Conservation (phyloP, 2,797 vertebrate genomes). For the Kryptopterus vitreolus region DNA sequence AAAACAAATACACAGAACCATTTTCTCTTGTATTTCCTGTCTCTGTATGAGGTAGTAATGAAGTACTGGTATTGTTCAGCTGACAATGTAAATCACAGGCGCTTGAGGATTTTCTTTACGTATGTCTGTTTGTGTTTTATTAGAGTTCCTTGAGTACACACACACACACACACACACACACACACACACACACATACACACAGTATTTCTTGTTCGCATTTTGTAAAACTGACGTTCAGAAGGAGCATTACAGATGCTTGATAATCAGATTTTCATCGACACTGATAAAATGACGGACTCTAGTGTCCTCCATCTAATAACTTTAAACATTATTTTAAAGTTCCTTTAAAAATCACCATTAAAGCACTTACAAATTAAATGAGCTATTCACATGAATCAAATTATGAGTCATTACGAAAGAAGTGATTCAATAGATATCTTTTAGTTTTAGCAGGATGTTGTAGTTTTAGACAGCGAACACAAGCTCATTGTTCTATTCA, state of each 20-base stretch:
- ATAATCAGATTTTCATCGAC: not conserved
- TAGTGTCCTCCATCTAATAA: not conserved
- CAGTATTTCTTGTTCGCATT: not conserved
- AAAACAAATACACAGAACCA: not conserved
- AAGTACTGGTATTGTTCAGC: not conserved
- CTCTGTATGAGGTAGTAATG: not conserved
- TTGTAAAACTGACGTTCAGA: not conserved
- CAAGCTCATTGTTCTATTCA: not conserved
- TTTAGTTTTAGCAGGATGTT: too few relatives aligned
- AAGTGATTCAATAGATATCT: too few relatives aligned
- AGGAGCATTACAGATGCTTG: not conserved
- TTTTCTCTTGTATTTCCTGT: not conserved
- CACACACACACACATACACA: not conserved
- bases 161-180: not conserved
- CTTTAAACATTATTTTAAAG: not conserved
- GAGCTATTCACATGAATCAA: not conserved
- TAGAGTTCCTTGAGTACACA: not conserved
- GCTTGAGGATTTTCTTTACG: not conserved
- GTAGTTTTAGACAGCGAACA: too few relatives aligned
- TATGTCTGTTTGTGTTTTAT: not conserved
- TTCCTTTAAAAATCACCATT: not conserved
- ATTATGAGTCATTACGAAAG: not conserved
- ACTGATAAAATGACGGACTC: not conserved
- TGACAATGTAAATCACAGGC: too few relatives aligned
- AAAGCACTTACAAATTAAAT: not conserved